These are phyloP conservation scores for Noctua pronuba DNA, from an alignment of 2,888 invertebrate genomes.

Conservation along the genomic window DNA sequence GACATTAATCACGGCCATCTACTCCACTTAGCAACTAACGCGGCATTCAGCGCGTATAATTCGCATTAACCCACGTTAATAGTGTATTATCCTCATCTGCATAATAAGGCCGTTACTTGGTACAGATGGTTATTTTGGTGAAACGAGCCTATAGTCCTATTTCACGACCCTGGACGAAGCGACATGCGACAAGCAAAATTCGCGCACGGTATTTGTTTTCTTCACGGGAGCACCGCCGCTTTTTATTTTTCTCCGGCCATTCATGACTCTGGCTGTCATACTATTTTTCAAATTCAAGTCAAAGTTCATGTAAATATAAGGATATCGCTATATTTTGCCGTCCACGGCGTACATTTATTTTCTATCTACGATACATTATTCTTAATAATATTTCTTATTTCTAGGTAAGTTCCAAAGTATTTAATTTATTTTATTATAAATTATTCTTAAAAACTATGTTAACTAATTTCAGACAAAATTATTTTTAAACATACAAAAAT, in stretches of 20 bases:
- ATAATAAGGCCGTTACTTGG: conserved; percentile 52
- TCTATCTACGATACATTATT: too few relatives aligned
- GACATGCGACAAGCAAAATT: not conserved
- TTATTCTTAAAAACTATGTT: too few relatives aligned
- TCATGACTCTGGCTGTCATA: not conserved
- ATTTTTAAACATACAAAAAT: too few relatives aligned
- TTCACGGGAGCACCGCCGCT: not conserved
- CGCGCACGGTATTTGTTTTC: not conserved
- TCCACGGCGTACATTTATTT: too few relatives aligned
- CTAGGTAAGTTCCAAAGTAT: too few relatives aligned
- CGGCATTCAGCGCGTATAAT: conserved; percentile 45
- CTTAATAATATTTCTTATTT: too few relatives aligned
- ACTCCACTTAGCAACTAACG: conserved; percentile 42
- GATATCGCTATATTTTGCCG: too few relatives aligned
- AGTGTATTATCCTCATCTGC: conserved; percentile 53
- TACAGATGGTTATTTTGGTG: conserved; percentile 19
- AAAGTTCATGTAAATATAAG: too few relatives aligned
- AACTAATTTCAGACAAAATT: too few relatives aligned
- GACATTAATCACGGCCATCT: conserved; percentile 38
- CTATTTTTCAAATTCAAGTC: too few relatives aligned
- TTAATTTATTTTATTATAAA: too few relatives aligned
- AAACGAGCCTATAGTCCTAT: not conserved
- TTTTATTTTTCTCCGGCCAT: not conserved
- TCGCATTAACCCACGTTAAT: conserved; percentile 50
- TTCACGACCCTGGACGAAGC: not conserved